phyloP scores from a whole-genome alignment of 1,140 invertebrate genomes.

The Drosophila mayri region DNA sequence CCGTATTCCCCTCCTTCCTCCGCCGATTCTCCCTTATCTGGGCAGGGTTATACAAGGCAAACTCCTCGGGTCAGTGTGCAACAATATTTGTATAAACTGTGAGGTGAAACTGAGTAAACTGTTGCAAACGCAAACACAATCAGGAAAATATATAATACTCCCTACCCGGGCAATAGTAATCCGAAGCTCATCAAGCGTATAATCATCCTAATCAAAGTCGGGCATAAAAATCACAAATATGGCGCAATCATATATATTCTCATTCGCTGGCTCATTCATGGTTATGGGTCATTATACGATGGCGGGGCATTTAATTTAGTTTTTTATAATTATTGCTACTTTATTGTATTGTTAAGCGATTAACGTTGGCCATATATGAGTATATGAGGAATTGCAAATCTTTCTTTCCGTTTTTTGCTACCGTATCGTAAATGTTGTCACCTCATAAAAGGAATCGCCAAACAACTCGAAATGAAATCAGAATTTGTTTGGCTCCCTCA shows the following conservation, averaged over 20 bases:
- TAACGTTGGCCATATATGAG: constrained; percentile 60
- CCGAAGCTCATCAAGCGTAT: constrained; percentile 45
- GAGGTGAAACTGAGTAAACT: constrained; percentile 54
- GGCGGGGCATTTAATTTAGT: constrained; percentile 74
- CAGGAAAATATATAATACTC: constrained; percentile 22
- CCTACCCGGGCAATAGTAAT: constrained; percentile 11
- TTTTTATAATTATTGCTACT: constrained; percentile 84
- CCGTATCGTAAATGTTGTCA: constrained; percentile 56
- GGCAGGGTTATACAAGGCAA: constrained; percentile 52
- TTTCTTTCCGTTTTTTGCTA: constrained; percentile 53
- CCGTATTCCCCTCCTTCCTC: background rate
- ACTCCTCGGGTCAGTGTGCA: constrained; percentile 68
- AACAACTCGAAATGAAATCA: constrained; percentile 47
- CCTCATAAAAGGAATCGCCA: constrained; percentile 70
- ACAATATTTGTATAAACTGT: constrained; percentile 80
- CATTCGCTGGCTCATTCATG: constrained; percentile 54
- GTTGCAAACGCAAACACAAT: constrained; percentile 53
- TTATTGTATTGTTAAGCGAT: constrained; percentile 84
- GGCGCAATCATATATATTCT: constrained; percentile 76
- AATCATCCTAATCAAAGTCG: constrained; percentile 75
- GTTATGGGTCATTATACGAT: constrained; percentile 66
- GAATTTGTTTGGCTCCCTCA: constrained; percentile 10
- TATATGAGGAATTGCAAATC: constrained; percentile 72
- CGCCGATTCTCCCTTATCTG: constrained; percentile 58
- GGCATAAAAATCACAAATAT: constrained; percentile 80